Percentiles rank a stretch among this genome's conserved stretches.
phyloP scores from a whole-genome alignment of 1,140 invertebrate genomes.

The Drosophila tristis region DNA sequence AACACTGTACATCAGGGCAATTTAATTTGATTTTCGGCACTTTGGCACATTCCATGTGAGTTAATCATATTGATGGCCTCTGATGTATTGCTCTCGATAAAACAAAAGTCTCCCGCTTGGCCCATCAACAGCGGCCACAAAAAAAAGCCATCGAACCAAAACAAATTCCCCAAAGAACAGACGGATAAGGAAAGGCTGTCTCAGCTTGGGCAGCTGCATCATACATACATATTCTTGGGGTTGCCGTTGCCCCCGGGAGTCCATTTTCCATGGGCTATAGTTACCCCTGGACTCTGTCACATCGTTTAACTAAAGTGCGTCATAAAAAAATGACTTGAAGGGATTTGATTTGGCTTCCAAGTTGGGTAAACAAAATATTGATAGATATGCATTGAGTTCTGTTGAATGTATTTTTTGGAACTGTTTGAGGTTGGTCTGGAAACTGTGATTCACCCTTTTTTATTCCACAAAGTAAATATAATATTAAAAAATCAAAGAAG shows the following conservation, averaged over 20 bases:
- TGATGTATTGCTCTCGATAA: slow-evolving; percentile 74
- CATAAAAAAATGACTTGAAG: slow-evolving; percentile 60
- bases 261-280: slow-evolving; percentile 3
- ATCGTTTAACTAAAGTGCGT: slow-evolving; percentile 66
- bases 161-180: slow-evolving; percentile 42
- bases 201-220: slow-evolving; percentile 35
- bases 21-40: slow-evolving; percentile 83
- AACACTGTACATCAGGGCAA: slow-evolving; percentile 76
- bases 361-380: background rate
- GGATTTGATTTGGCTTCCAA: background rate
- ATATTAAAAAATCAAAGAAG: background rate
- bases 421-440: background rate
- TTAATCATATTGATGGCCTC: slow-evolving; percentile 76
- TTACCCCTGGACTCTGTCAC: slow-evolving; percentile 34
- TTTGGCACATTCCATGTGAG: slow-evolving; percentile 65
- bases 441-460: too few species aligned
- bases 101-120: slow-evolving; percentile 68
- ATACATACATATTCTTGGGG: slow-evolving; percentile 37
- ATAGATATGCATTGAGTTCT: background rate
- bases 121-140: slow-evolving; percentile 36
- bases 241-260: slow-evolving; percentile 17
- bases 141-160: slow-evolving; percentile 53
- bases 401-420: too few species aligned
- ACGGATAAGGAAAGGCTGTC: slow-evolving; percentile 55
- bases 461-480: background rate